Base-by-base conservation (phyloP, 2,797 vertebrate genomes). In the Chaunax sp. region DNA sequence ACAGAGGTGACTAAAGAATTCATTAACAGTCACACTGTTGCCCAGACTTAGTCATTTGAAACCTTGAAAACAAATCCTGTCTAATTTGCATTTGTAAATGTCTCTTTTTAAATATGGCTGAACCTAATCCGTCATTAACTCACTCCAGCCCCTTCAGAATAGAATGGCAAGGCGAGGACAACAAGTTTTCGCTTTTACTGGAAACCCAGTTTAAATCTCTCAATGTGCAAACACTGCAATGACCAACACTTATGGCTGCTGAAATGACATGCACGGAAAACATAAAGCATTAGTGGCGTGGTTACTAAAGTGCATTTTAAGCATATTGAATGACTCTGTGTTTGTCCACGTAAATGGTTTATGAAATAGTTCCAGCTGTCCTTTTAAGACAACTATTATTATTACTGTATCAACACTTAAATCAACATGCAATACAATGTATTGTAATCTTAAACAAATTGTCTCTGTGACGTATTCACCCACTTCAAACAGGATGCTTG, bases 401-500 rank as follows among this genome's bases (percentile, higher is more conserved):
- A 10, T 60, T 50, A 14, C 14, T 12, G 2, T 19, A 59, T 44
- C 0, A 15, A 54, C 6, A n/a, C 19, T 8, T 20, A 5, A 19
- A 8, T 62, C 33, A 7, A 13, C 18, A 26, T 5, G 20, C 5
- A 58, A 6, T 46, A 6, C 26, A 38, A 14, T 0, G 0, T n/a
- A 56, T 28, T 6, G 18, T 1, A 11, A 38, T 44, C 57, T 11
- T 49, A 19, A 68, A 22, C 44, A 63, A 69, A 82, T 33, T 0
- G 1, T 28, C 33, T 41, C 33, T 16, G 1, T 61, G 23, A 74
- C 0, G 4, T 20, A 22, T 45, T 14, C 1, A 4, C 0, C 8
- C 5, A 0, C 13, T 40, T 40, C 33, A 69, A 69, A 63, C 79
- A 68, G 75, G 74, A 83, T 85, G 26, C 66, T 1, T 2, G 7